These are phyloP conservation scores for Hyaena hyaena DNA, from an alignment of 2,113 vertebrate species.

Conservation along the genomic window DNA sequence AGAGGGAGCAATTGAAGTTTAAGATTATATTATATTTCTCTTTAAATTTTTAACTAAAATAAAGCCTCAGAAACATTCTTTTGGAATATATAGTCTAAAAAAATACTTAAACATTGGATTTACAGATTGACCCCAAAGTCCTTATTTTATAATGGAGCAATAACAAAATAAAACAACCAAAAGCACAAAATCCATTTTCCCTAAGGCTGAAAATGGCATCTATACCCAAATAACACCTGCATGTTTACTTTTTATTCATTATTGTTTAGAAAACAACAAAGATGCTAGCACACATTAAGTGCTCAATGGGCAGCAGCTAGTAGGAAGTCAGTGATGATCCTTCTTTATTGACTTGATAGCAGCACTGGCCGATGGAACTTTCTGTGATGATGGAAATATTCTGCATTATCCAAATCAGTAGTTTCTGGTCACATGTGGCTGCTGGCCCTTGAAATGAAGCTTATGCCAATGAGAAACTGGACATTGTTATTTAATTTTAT, in stretches of 20 bases:
- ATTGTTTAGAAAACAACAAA: neutral
- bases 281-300: neutral
- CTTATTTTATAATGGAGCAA: neutral
- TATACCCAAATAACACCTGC: neutral
- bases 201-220: neutral
- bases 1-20: neutral
- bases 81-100: neutral
- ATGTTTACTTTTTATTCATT: neutral
- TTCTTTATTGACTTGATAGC: neutral
- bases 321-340: neutral
- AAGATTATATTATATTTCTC: neutral
- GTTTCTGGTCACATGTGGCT: neutral
- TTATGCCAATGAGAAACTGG: neutral
- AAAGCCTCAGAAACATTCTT: slow-evolving; percentile 34
- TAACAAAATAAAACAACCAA: neutral
- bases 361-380: neutral
- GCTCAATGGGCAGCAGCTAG: neutral
- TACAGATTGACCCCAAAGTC: neutral
- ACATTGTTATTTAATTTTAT: neutral
- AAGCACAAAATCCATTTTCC: neutral
- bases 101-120: neutral
- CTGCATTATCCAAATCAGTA: neutral
- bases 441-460: neutral
- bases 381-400: neutral
- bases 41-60: slow-evolving; percentile 16